phyloP scores from a whole-genome alignment of 2,113 vertebrate species.

The Tinamus guttatus region DNA sequence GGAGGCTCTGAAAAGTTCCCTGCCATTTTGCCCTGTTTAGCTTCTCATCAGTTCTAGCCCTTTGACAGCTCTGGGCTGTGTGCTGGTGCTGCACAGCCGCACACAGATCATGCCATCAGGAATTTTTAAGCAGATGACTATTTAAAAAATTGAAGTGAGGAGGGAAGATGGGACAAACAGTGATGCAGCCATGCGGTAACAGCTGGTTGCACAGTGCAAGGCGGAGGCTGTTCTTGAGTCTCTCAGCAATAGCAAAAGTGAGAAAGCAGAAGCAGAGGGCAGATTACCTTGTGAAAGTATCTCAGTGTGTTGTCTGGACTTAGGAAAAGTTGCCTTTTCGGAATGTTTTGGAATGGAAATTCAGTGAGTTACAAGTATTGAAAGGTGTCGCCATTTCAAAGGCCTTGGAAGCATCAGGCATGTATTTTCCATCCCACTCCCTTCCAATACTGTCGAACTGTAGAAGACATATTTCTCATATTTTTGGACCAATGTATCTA shows the following conservation, averaged over 20 bases:
- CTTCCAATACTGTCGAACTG: neutral
- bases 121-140: constrained; percentile 26
- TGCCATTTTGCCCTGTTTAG: neutral
- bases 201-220: neutral
- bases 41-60: neutral
- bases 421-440: neutral
- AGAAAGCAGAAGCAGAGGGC: neutral
- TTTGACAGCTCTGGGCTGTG: constrained; percentile 24
- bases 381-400: neutral
- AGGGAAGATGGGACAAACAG: neutral
- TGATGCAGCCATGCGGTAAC: neutral
- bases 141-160: neutral
- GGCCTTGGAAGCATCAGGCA: neutral
- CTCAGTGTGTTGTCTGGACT: neutral
- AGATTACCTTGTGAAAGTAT: neutral
- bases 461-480: neutral
- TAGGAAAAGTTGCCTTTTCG: neutral
- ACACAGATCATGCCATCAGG: constrained; percentile 11
- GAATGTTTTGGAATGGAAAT: neutral
- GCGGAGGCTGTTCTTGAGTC: neutral
- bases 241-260: neutral
- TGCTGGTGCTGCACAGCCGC: neutral
- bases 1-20: neutral
- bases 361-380: neutral
- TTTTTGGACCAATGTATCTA: neutral